Evolutionary conservation across 2,797 vertebrate species (phyloP).

Genomic region (Naso thynnoides): DNA sequence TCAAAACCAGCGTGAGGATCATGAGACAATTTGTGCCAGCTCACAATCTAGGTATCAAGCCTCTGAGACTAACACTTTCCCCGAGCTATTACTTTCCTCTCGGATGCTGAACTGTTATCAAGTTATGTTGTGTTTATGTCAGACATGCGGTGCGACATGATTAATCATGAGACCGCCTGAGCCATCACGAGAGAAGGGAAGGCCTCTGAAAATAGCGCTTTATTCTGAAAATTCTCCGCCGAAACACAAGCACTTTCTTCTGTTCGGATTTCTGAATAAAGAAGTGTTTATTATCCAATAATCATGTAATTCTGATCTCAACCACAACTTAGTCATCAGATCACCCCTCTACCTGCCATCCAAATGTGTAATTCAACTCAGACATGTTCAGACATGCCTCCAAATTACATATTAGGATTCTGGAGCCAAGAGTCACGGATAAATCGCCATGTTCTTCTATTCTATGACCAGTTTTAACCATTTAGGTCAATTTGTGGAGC

Average conservation of each 20-base stretch:
- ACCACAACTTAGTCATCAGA: slow-evolving; percentile 24
- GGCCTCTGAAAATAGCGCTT: slow-evolving; percentile 17
- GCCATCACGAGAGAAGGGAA: slow-evolving; percentile 25
- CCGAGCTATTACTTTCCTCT: slow-evolving; percentile 44
- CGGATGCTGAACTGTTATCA: slow-evolving; percentile 35
- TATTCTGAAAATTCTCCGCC: slow-evolving; percentile 14
- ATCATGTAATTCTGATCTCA: slow-evolving; percentile 14
- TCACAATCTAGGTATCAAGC: slow-evolving; percentile 43
- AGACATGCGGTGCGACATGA: slow-evolving; percentile 27
- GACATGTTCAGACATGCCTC: slow-evolving; percentile 45
- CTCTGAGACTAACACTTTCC: slow-evolving; percentile 47
- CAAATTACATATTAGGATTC: slow-evolving; percentile 28
- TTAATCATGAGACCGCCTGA: slow-evolving; percentile 57
- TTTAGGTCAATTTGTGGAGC: slow-evolving; percentile 5
- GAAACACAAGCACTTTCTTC: slow-evolving; percentile 7
- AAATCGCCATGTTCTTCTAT: slow-evolving; percentile 7
- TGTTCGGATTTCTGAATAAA: neutral
- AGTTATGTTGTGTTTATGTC: slow-evolving; percentile 37
- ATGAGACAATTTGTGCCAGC: slow-evolving; percentile 42
- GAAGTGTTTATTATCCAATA: slow-evolving; percentile 12
- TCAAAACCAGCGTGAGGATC: slow-evolving; percentile 41
- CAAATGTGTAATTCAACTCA: slow-evolving; percentile 16
- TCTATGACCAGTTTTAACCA: neutral
- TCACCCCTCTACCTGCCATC: slow-evolving; percentile 24
- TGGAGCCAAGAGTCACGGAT: slow-evolving; percentile 7